Base-by-base conservation (phyloP, 2,113 vertebrate genomes). In the Steatornis caripensis region DNA sequence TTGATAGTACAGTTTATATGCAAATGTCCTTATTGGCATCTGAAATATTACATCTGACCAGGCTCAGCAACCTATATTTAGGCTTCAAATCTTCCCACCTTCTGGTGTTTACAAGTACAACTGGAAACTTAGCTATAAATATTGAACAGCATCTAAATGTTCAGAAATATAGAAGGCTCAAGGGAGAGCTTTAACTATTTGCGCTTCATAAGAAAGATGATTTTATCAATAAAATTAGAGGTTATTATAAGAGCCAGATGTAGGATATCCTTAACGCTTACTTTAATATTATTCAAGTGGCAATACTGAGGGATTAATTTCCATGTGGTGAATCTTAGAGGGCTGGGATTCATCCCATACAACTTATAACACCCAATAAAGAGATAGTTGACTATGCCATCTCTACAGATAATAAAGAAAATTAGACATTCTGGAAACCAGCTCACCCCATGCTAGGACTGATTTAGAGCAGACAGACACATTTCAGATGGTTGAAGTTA, bases 11-110 rank as follows among this genome's bases (percentile, higher is more conserved):
- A 77, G 90, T 96, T 96, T 96, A 87, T 96, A 97, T 95, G 94
- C 90, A 96, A 95, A 97, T 96, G 19, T 55, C 36, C 51, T 74
- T 96, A 93, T 84, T 96, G 93, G 62, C 64, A 72, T 92, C 92
- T 96, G 89, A 97, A 97, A 95, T 91, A 90, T 66, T 95, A 90
- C 69, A 84, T 93, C 94, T 93, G 92, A 97, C 93, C 92, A 93
- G 89, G 71, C 76, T 94, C 87, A 74, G 65, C 75, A 94, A 96
- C 92, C 88, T 97, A 93, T 95, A 96, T 95, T 96, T 97, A 97
- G 95, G 79, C 41, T 97, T 89, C 94, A 93, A 94, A 96, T 90
- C 91, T 97, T 96, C 69, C 64, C 87, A 94, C 87, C 91, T 96
- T 96, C 96, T 97, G 89, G 83, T 96, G 92, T 96, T 97, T 97